Evolutionary conservation across 2,797 vertebrate genomes (phyloP).

Genomic region (Poecilia gillii): DNA sequence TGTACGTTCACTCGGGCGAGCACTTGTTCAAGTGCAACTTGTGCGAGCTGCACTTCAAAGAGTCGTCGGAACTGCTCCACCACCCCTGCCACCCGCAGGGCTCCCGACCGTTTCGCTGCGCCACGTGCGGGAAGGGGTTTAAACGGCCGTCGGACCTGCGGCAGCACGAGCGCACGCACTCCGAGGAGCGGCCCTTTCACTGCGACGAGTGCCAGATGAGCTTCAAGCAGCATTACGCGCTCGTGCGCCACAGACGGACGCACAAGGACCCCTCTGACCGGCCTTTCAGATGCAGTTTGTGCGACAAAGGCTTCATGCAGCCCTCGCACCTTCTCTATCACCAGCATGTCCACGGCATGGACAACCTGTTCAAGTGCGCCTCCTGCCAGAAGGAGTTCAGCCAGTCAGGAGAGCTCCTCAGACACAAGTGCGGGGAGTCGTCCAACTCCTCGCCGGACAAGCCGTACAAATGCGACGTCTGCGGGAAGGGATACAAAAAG

Average conservation of each 20-base stretch:
- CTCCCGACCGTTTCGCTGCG: constrained; percentile 93
- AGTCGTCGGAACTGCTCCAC: constrained; percentile 95
- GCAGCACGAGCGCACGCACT: constrained; percentile 97
- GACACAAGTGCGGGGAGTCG: constrained; percentile 91
- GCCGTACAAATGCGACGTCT: constrained; percentile 94
- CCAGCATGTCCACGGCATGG: constrained; percentile 96
- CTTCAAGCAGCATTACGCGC: constrained; percentile 96
- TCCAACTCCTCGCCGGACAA: constrained; percentile 86
- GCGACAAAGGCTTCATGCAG: constrained; percentile 96
- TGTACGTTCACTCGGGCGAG: constrained; percentile 96
- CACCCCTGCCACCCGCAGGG: constrained; percentile 96
- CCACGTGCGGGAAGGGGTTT: constrained; percentile 94
- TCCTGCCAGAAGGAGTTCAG: constrained; percentile 98
- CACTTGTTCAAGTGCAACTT: constrained; percentile 97
- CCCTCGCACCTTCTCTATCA: constrained; percentile 96
- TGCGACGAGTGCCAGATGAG: constrained; percentile 99
- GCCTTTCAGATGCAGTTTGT: constrained; percentile 95
- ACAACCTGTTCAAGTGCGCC: constrained; percentile 97
- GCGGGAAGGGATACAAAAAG: constrained; percentile 96
- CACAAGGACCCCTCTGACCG: constrained; percentile 89
- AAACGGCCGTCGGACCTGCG: constrained; percentile 95
- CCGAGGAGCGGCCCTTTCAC: constrained; percentile 97
- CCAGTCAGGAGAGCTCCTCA: constrained; percentile 93
- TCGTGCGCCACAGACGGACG: constrained; percentile 93
- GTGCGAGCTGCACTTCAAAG: constrained; percentile 97